Percentiles rank a stretch among this genome's conserved stretches.
phyloP scores from a whole-genome alignment of 2,113 vertebrate species.

The Erythrolamprus reginae region DNA sequence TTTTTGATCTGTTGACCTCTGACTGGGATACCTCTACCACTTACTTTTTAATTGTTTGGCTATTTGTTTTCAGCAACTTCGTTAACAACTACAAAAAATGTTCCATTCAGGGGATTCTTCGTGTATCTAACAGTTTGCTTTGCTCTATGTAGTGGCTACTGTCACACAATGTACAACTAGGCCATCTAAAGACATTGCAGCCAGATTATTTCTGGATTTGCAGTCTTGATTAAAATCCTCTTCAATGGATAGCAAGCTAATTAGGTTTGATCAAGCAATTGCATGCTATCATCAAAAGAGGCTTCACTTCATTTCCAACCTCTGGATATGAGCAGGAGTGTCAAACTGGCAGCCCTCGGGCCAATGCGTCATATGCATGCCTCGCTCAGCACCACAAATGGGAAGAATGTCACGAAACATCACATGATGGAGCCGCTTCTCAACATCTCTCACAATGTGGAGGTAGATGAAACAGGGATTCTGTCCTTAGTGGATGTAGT shows the following conservation, averaged over 20 bases:
- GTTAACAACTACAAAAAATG: neutral
- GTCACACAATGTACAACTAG: neutral
- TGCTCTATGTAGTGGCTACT: neutral
- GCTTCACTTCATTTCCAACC: neutral
- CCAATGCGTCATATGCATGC: too few relatives aligned
- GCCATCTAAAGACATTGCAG: neutral
- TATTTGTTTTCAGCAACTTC: neutral
- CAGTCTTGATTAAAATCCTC: neutral
- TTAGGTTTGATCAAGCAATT: neutral
- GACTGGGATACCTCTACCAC: neutral
- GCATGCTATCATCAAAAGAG: neutral
- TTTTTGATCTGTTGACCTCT: neutral
- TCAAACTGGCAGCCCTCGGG: too few relatives aligned
- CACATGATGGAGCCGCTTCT: neutral
- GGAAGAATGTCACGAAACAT: rapidly evolving
- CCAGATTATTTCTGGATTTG: neutral
- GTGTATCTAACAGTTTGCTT: neutral
- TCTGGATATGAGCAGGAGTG: neutral
- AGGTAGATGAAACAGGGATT: neutral
- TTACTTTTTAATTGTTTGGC: neutral
- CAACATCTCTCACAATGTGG: neutral
- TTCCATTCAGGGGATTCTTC: neutral
- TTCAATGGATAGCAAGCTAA: neutral
- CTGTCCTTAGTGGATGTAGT: neutral
- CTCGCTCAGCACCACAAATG: too few relatives aligned